phyloP scores from a whole-genome alignment of 2,888 invertebrate genomes.

The Brachylomia viminalis region DNA sequence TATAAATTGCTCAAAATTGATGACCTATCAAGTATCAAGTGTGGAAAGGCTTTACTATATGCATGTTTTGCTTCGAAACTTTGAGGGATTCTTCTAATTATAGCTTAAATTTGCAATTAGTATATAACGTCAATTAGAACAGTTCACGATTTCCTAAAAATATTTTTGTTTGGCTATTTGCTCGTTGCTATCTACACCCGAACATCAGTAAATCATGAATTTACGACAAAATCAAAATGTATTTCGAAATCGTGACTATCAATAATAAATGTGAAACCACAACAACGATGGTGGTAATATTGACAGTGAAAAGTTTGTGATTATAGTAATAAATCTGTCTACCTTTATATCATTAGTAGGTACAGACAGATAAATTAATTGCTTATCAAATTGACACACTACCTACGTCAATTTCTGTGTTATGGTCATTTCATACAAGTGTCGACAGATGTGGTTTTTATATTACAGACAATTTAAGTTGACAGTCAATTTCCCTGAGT shows the following conservation, averaged over 20 bases:
- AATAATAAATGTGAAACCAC: not conserved
- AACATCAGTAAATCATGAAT: not conserved
- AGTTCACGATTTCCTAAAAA: not conserved
- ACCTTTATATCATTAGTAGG: not conserved
- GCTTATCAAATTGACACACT: not conserved
- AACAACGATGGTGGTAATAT: not conserved
- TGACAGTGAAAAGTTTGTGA: not conserved
- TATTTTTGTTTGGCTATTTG: not conserved
- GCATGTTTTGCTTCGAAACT: not conserved
- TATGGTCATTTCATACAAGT: not conserved
- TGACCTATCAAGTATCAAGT: no score
- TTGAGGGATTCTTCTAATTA: not conserved
- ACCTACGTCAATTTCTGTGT: not conserved
- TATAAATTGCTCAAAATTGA: conserved; percentile 10
- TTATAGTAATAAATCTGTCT: not conserved
- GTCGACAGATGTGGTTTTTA: not conserved
- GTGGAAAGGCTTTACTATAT: not conserved
- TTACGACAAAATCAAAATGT: not conserved
- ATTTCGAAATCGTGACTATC: conserved; percentile 16
- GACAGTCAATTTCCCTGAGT: not conserved
- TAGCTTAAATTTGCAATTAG: not conserved
- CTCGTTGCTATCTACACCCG: not conserved
- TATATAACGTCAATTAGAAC: not conserved
- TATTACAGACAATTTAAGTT: not conserved
- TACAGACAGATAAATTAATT: not conserved